Conservation (phyloP, 2,888 invertebrate genomes). For the Catocala nupta region DNA sequence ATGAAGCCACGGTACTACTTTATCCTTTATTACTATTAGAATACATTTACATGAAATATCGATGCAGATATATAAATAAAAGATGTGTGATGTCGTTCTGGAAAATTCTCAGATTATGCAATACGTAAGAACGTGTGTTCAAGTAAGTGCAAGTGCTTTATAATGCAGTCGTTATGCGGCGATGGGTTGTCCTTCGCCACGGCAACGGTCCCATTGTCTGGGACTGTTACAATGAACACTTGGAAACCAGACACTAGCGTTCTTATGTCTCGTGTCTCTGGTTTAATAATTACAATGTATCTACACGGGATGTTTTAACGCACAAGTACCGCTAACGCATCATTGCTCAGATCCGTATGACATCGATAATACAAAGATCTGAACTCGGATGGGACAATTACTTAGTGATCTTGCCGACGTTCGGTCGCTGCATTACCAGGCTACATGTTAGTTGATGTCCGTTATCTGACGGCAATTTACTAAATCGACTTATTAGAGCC, state of each 20-base stretch:
- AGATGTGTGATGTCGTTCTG: constrained; percentile 16
- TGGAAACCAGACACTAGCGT: constrained; percentile 81
- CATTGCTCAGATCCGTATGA: constrained; percentile 27
- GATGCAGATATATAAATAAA: constrained; percentile 20
- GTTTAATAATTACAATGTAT: constrained; percentile 69
- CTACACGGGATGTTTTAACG: constrained; percentile 60
- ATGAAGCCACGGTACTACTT: constrained; percentile 1
- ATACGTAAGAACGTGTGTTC: constrained; percentile 58
- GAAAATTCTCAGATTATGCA: constrained; percentile 44
- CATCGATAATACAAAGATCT: constrained; percentile 16
- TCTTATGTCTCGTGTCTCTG: constrained; percentile 72
- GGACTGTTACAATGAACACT: constrained; percentile 77
- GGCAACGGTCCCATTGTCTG: constrained; percentile 79
- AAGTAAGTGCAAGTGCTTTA: constrained; percentile 58
- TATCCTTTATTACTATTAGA: constrained; percentile 18
- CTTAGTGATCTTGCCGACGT: constrained; percentile 59
- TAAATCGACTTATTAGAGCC: background rate
- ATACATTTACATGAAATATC: constrained; percentile 38
- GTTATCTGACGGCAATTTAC: constrained; percentile 1
- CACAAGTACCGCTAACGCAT: constrained; percentile 32
- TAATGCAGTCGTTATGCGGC: constrained; percentile 80
- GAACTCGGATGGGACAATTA: constrained; percentile 52
- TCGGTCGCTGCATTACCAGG: constrained; percentile 57
- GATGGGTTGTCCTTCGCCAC: constrained; percentile 82
- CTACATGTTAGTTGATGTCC: constrained; percentile 61